Base-by-base conservation (phyloP, 2,888 invertebrate genomes). In the Octonoba sinensis region DNA sequence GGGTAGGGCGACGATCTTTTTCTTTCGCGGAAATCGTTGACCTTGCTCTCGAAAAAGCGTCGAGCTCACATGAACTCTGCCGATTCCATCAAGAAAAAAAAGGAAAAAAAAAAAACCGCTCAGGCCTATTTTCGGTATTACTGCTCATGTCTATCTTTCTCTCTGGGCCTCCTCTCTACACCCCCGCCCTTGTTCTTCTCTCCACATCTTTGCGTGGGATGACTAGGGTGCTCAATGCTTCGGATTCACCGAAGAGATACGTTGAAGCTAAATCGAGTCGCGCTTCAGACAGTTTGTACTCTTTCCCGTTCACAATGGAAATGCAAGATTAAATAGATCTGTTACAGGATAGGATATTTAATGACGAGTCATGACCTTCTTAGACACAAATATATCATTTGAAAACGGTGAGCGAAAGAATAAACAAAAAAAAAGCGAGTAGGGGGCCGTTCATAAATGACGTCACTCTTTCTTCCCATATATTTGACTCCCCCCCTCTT, bases 21-120 rank as follows among this genome's bases (percentile, higher is more conserved):
- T 46, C 60, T 36, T 36, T 51, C 67, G 67, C n/a, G 62, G 59
- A 67, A 81, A 69, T 57, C 79, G 66, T 81, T 81, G 79, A 81
- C 73, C 79, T 73, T 81, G 69, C 73, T 69, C 73, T 64, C 56
- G 66, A 77, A 75, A n/a, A 49, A 49, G 16, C 18, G 36, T 46
- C n/a, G 18, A 27, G 59, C 62, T 36, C 51, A 62, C 62, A 54
- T 77, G 76, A 77, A 70, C 69, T 70, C 49, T 22, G 57, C 69
- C 64, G 70, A 77, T 77, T 77, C 76, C 46, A 36, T 36, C 36
- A 36, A 36, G 36, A 36, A 36, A 8, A 36, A 8, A 36, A 36
- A 36, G 11, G 11, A 8, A 36, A 36, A 36, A 8, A 36, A 36
- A 36, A 11, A 36, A 36, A 36, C 36, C 36, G 36, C 36, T 36